Conservation (phyloP, 2,888 invertebrate genomes). For the Cetonia aurata region DNA sequence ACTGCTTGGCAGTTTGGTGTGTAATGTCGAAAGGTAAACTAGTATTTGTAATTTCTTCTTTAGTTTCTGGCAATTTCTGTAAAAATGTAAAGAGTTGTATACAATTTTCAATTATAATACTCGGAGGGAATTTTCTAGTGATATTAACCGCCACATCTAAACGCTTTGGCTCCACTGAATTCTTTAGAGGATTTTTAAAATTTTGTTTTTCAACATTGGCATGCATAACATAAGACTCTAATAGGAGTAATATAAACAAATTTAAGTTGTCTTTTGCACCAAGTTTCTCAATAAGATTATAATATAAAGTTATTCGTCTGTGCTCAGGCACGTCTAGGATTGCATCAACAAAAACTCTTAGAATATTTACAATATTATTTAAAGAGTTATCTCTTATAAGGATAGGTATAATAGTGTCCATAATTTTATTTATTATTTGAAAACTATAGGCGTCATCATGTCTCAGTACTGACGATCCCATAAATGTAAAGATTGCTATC, state of each 20-base stretch:
- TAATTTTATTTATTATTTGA: conserved; percentile 90
- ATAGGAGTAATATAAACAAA: conserved; percentile 78
- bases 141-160: conserved; percentile 79
- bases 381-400: conserved; percentile 66
- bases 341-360: conserved; percentile 92
- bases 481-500: conserved; percentile 97
- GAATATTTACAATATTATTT: conserved; percentile 71
- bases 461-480: conserved; percentile 92
- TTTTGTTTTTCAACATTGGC: conserved; percentile 68
- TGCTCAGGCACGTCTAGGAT: conserved; percentile 95
- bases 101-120: conserved; percentile 74
- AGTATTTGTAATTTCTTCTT: conserved; percentile 67
- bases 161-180: conserved; percentile 66
- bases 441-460: conserved; percentile 97
- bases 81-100: conserved; percentile 77
- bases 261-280: conserved; percentile 76
- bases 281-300: conserved; percentile 82
- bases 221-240: conserved; percentile 78
- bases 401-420: conserved; percentile 91
- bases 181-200: conserved; percentile 57
- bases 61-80: conserved; percentile 75
- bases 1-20: conserved; percentile 77
- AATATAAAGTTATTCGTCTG: conserved; percentile 84
- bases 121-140: conserved; percentile 75
- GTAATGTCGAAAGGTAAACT: conserved; percentile 72